Evolutionary conservation across 2,888 invertebrate genomes (phyloP), one percentile per base, ranked within the genome.

Genomic region (Drosophila kanekoi): DNA sequence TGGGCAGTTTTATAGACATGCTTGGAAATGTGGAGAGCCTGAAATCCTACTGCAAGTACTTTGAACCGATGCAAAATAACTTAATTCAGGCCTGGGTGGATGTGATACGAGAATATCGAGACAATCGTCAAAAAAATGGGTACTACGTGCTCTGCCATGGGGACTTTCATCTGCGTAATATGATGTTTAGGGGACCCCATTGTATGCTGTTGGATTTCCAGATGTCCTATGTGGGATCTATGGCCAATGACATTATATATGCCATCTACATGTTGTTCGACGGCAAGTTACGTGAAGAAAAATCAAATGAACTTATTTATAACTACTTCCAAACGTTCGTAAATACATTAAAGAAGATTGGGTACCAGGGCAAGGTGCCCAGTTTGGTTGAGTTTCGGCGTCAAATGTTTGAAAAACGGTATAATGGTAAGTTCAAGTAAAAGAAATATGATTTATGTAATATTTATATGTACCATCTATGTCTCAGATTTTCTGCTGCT

Each of bases 81-180:
- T 20, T 82, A 23, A 5, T 64, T 0, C 23, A 73, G 3, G 60
- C 45, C 0, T 70, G 69, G 38, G 6, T 45, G 0, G 47, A 62
- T 6, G 51, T 71, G 0, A 53, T 68, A 0, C 51, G 54, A 1
- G 87, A 89, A 53, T 72, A 78, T 41, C 77, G 81, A 0, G 68
- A 64, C 0, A 76, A 78, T 18, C 74, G 48, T 0, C 67, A 74
- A 16, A 3, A 44, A 4, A 41, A 76, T 60, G 60, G 51, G 2
- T 62, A 57, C n/a, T 89, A 84, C 47, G 85, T 81, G 0, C 70
- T 87, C 6, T 81, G 77, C 16, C 89, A 89, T 67, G 89, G 87
- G 5, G 89, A 89, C 61, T 84, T 80, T 48, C 89, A 89, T 57
- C 48, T 53, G 1, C 77, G 79, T 14, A 89, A 89, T 37, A 77